A percentile compares a stretch with the other conserved stretches of the same genome.
Conservation (phyloP, 2,113 vertebrate species). For the Myrmecophaga tridactyla region DNA sequence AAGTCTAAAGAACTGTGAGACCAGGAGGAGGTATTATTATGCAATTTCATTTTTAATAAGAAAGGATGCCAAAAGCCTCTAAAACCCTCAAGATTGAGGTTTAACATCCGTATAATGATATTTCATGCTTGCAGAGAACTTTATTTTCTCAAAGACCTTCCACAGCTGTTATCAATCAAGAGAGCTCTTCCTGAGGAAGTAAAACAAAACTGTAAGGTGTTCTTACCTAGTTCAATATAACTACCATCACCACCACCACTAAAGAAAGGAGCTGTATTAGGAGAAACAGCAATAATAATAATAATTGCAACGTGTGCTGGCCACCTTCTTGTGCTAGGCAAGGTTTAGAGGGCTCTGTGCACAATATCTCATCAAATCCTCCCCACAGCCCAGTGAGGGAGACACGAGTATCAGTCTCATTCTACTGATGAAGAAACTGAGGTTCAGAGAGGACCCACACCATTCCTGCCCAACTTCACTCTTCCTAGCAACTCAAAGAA, state of each 20-base stretch:
- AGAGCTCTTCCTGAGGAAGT: not conserved
- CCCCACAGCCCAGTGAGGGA: not conserved
- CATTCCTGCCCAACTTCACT: not conserved
- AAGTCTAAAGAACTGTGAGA: not conserved
- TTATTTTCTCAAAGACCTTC: not conserved
- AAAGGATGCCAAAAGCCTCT: not conserved
- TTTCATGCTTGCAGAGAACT: not conserved
- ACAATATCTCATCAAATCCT: not conserved
- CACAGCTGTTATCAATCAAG: not conserved
- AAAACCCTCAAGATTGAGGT: not conserved
- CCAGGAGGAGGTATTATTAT: rapidly evolving
- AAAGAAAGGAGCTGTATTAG: not conserved
- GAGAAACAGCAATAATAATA: not conserved
- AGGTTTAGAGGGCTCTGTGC: not conserved
- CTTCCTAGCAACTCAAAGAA: not conserved
- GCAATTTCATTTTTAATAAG: not conserved
- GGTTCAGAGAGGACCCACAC: not conserved
- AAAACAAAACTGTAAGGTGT: not conserved
- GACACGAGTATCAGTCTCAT: not conserved
- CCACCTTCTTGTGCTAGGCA: not conserved
- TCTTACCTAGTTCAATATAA: not conserved
- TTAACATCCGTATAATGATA: not conserved
- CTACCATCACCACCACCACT: not conserved
- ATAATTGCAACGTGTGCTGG: rapidly evolving
- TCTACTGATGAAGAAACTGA: not conserved